Percentiles rank a stretch among this genome's conserved stretches.
Conservation (phyloP, 2,113 vertebrate species). For the Coregonus clupeaformis region DNA sequence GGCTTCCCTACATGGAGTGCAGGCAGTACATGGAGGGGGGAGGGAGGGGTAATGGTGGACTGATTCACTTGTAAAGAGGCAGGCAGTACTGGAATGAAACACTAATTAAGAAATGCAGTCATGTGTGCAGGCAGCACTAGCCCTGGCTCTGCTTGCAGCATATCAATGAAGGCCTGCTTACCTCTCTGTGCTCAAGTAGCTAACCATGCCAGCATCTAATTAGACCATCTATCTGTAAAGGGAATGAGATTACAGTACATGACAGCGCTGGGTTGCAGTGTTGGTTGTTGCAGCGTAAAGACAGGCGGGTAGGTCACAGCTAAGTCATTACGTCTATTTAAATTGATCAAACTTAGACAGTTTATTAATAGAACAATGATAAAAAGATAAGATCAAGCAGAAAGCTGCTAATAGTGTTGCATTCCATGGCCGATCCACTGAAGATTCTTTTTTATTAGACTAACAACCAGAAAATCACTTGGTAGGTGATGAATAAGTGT, state of each 20-base stretch:
- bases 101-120: constrained; percentile 27
- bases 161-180: constrained; percentile 16
- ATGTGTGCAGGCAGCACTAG: constrained; percentile 9
- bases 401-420: background rate
- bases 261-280: background rate
- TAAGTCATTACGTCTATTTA: constrained; percentile 2
- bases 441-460: background rate
- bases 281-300: constrained; percentile 6
- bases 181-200: constrained; percentile 16
- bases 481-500: background rate
- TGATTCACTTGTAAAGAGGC: background rate
- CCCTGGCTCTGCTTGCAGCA: background rate
- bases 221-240: constrained; percentile 35
- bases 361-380: background rate
- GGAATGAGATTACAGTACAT: constrained; percentile 19
- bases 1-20: background rate
- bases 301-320: constrained; percentile 29
- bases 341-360: background rate
- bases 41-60: background rate
- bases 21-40: background rate
- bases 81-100: constrained; percentile 14
- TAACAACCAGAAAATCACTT: background rate
- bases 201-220: constrained; percentile 35
- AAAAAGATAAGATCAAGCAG: background rate
- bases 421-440: background rate